Evolutionary conservation across 2,113 vertebrate genomes (phyloP).

Genomic region (Theristicus caerulescens): DNA sequence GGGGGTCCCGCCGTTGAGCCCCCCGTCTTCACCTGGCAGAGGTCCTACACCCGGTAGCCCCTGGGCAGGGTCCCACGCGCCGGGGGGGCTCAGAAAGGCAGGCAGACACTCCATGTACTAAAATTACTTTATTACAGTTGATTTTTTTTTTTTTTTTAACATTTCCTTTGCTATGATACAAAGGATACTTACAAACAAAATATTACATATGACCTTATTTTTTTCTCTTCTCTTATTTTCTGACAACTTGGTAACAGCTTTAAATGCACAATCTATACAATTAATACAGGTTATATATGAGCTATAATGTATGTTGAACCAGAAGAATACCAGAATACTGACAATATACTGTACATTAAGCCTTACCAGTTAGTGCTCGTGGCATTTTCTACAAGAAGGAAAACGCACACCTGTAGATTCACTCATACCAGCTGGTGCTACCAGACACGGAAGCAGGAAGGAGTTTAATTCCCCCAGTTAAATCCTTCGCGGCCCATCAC

Average conservation of each 20-base stretch:
- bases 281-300: conserved; percentile 98
- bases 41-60: conserved; percentile 74
- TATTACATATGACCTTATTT: conserved; percentile 94
- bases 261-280: conserved; percentile 98
- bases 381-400: conserved; percentile 74
- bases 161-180: conserved; percentile 95
- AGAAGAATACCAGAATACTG: conserved; percentile 93
- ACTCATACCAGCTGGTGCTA: conserved; percentile 74
- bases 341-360: conserved; percentile 93
- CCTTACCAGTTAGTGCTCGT: conserved; percentile 78
- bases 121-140: conserved; percentile 99
- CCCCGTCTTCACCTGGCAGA: conserved; percentile 77
- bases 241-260: conserved; percentile 95
- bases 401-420: conserved; percentile 80
- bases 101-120: conserved; percentile 84
- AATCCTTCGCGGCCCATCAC: conserved; percentile 64
- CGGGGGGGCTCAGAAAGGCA: not conserved
- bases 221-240: conserved; percentile 83
- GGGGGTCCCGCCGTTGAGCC: fast-evolving
- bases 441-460: conserved; percentile 57
- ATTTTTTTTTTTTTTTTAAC: conserved; percentile 87
- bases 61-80: fast-evolving
- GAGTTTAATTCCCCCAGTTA: conserved; percentile 46
- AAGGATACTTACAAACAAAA: conserved; percentile 99
- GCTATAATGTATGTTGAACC: conserved; percentile 95